These are phyloP conservation scores for Agriopis aurantiaria DNA, from an alignment of 2,888 invertebrate genomes.

Conservation along the genomic window DNA sequence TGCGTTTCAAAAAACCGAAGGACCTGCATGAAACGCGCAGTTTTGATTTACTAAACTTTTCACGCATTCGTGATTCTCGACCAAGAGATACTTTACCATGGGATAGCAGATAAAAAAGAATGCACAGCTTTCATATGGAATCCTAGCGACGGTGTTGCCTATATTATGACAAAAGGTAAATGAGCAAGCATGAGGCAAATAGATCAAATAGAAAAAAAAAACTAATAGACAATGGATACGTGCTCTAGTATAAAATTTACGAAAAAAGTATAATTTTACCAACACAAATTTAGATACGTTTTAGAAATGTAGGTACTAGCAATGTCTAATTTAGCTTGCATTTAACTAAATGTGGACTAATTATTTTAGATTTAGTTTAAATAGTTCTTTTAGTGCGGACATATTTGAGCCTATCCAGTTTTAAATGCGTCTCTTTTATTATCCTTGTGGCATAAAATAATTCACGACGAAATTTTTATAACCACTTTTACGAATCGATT, in stretches of 20 bases:
- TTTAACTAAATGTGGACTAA: too few species aligned
- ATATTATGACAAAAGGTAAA: neutral
- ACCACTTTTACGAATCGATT: neutral
- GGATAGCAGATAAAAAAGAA: slow-evolving; percentile 26
- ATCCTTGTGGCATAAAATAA: neutral
- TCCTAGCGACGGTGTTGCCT: neutral
- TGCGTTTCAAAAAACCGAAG: slow-evolving; percentile 55
- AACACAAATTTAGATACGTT: too few species aligned
- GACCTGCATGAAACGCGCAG: slow-evolving; percentile 64
- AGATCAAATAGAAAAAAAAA: too few species aligned
- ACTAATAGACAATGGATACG: too few species aligned
- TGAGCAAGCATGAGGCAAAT: too few species aligned
- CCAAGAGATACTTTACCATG: slow-evolving; percentile 39
- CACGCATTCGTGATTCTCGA: slow-evolving; percentile 43
- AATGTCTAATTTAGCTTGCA: too few species aligned
- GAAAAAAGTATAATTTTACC: too few species aligned
- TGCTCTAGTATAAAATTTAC: too few species aligned
- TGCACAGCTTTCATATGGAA: neutral
- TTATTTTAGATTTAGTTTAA: too few species aligned
- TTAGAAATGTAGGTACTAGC: too few species aligned
- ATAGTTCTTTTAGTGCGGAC: too few species aligned
- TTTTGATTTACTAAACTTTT: slow-evolving; percentile 43
- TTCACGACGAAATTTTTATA: neutral
- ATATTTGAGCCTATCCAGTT: too few species aligned
- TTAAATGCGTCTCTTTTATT: neutral